Evolutionary conservation across 1,140 invertebrate species (phyloP), one percentile per base, ranked within the genome.

Genomic region (Gonatopus flavifemur): DNA sequence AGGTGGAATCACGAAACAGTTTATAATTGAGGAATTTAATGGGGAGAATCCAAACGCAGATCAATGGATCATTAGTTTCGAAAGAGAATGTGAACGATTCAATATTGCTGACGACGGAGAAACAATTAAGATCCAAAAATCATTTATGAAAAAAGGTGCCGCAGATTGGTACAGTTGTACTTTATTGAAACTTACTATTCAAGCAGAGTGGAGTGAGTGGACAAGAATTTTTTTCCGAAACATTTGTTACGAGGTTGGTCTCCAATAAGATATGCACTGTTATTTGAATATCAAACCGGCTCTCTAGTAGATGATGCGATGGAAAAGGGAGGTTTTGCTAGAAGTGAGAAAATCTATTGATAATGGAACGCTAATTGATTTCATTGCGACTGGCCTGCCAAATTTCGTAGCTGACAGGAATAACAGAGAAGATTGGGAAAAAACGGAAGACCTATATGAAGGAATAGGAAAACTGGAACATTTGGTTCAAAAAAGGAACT

Each of bases 291-390:
- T 38, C 10, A 24, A 18, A 41, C 42, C 15, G 51, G 51, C 4
- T 35, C 28, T 3, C 19, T 53, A 20, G 19, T 53, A n/a, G 44
- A 53, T 2, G 47, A 25, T 35, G 51, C 51, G 10, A 16, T 48
- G 21, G 48, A 44, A 37, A 53, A 53, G 1, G 43, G 31, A 43
- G 28, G 15, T 54, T 7, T 38, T 54, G n/a, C 15, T 54, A 37
- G 45, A 49, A 2, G 35, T 38, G 19, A 40, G 44, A 32, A 4
- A 21, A 2, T 21, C 31, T 10, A 21, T 49, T 30, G 16, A 31
- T 1, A 30, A 48, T 53, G 28, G 38, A n/a, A n/a, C n/a, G n/a
- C n/a, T n/a, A n/a, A n/a, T n/a, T n/a, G n/a, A 48, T 16, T 21
- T 54, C 28, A 54, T 49, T 12, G 46, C 44, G 10, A 48, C 46